Evolutionary conservation across 1,140 invertebrate species (phyloP).

Genomic region (Cylas formicarius): DNA sequence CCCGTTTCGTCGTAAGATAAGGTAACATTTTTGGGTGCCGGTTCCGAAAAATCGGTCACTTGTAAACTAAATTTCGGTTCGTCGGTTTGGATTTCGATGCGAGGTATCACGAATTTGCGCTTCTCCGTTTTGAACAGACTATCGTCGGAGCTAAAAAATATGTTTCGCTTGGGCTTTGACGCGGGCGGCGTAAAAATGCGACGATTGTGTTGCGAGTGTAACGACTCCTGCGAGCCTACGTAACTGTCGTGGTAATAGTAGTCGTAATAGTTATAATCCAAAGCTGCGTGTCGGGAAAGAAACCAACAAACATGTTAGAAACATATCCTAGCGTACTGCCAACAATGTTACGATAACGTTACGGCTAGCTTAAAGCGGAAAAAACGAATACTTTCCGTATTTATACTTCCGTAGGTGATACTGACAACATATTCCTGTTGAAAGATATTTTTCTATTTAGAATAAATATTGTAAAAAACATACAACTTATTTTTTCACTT

Average conservation of each 20-base stretch:
- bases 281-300: constrained; percentile 37
- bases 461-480: too few species aligned
- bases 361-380: too few species aligned
- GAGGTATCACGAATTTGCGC: constrained; percentile 34
- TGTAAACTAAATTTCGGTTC: constrained; percentile 37
- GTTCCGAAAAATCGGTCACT: constrained; percentile 39
- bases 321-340: too few species aligned
- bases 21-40: constrained; percentile 33
- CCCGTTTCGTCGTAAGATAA: constrained; percentile 33
- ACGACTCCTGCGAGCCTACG: constrained; percentile 34
- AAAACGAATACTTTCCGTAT: too few species aligned
- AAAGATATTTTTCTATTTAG: too few species aligned
- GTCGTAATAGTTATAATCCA: constrained; percentile 24
- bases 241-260: constrained; percentile 28
- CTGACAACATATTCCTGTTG: too few species aligned
- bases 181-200: constrained; percentile 34
- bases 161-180: constrained; percentile 33
- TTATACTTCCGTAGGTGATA: too few species aligned
- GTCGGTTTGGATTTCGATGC: constrained; percentile 35
- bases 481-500: too few species aligned
- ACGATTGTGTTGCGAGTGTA: constrained; percentile 25
- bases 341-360: too few species aligned
- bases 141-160: constrained; percentile 40
- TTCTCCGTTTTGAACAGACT: constrained; percentile 36
- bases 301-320: too few species aligned